Base-by-base conservation (phyloP, 2,797 vertebrate species). In the Vireo griseus region DNA sequence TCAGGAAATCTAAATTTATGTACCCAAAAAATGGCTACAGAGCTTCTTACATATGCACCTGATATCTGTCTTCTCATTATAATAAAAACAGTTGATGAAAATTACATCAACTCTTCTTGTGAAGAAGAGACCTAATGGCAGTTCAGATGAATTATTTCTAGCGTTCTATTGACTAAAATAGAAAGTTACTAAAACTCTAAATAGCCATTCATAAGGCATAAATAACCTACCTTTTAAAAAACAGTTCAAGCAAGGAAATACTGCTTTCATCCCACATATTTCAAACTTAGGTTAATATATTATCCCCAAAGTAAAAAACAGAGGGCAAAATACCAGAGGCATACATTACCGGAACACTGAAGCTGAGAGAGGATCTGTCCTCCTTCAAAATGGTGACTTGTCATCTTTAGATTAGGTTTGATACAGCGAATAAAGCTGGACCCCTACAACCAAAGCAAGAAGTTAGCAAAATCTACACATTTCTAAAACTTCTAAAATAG, bases 341-440 rank as follows among this genome's bases (percentile, higher is more conserved):
- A 67, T 28, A 69, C 21, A 65, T 75, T 96, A 99, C 99, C 99
- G 94, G 99, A 99, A 96, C 99, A 99, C 88, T 99, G 99, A 83
- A 99, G 99, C 96, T 99, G 99, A 26, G 99, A 99, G 40, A 99
- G 98, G 61, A 99, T 99, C 96, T 99, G 99, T 71, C 98, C 98
- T 44, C 99, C 99, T 98, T 99, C 99, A 90, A 99, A 99, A 93
- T 98, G 98, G 95, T 99, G 99, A 96, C 98, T 99, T 93, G 99
- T 96, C 99, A 99, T 99, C 98, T 99, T 99, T 97, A 99, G 98
- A 97, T 99, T 99, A 22, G 99, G 99, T 75, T 99, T 99, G 91
- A 99, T 98, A 85, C 99, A 99, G 93, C 99, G 99, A 95, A 99
- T 98, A 95, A 99, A 99, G 86, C 99, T 99, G 22, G 99, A 99